These are phyloP conservation scores for Trissolcus basalis DNA, from an alignment of 1,140 invertebrate species.

Conservation along the genomic window DNA sequence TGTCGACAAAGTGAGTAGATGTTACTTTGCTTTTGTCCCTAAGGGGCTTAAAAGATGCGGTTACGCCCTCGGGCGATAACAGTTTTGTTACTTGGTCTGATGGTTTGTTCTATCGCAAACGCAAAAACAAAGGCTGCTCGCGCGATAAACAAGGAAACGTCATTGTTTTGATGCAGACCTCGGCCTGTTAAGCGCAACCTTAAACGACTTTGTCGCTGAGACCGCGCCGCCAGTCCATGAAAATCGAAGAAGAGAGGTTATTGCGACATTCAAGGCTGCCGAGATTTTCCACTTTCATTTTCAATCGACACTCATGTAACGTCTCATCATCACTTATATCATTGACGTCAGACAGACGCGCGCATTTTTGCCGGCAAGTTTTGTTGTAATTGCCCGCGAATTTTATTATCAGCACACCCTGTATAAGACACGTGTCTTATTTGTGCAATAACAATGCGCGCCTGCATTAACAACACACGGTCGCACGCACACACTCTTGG, in stretches of 20 bases:
- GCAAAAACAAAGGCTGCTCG: conserved; percentile 51
- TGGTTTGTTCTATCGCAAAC: conserved; percentile 21
- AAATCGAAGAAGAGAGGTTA: conserved; percentile 61
- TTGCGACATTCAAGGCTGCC: conserved; percentile 58
- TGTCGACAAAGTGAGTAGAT: conserved; percentile 33
- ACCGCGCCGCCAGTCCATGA: conserved; percentile 55
- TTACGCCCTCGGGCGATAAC: no score
- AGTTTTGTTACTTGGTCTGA: not conserved
- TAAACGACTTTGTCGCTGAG: conserved; percentile 58
- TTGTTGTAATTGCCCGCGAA: conserved; percentile 31
- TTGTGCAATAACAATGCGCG: conserved; percentile 26
- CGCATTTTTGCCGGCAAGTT: conserved; percentile 29
- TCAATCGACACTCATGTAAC: conserved; percentile 53
- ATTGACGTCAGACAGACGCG: conserved; percentile 46
- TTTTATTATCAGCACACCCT: conserved; percentile 21
- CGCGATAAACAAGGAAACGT: conserved; percentile 57
- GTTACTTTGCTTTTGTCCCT: not conserved
- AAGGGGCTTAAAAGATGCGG: no score
- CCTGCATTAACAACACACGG: not conserved
- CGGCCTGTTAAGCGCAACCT: conserved; percentile 59
- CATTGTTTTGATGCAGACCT: conserved; percentile 61
- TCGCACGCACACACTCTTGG: conserved; percentile 11
- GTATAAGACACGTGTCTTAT: conserved; percentile 30
- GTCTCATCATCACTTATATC: conserved; percentile 49
- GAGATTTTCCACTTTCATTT: conserved; percentile 59